A percentile compares a stretch with the other conserved stretches of the same genome.
phyloP scores from a whole-genome alignment of 2,113 vertebrate genomes.

The Corapipo altera region DNA sequence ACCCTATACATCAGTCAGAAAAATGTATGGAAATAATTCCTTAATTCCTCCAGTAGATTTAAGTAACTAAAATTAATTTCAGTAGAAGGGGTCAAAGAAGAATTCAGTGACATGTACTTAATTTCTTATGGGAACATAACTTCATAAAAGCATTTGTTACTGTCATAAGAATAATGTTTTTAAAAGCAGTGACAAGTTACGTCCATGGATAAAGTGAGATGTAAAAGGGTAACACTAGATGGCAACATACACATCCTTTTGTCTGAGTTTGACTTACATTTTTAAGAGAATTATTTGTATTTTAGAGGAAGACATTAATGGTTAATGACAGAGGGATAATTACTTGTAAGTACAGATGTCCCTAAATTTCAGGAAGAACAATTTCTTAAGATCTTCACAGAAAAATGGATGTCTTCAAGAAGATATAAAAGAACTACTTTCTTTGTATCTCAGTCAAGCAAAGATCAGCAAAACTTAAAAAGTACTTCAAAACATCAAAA shows the following conservation, averaged over 20 bases:
- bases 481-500: neutral
- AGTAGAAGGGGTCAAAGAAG: neutral
- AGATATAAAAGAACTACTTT: neutral
- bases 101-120: neutral
- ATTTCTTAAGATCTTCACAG: neutral
- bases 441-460: neutral
- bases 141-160: neutral
- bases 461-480: neutral
- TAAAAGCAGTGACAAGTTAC: neutral
- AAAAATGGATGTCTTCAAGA: neutral
- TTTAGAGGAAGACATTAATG: neutral
- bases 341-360: neutral
- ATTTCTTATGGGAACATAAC: neutral
- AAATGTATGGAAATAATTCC: neutral
- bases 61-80: neutral
- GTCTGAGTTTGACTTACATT: neutral
- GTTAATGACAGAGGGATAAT: neutral
- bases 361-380: neutral
- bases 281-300: neutral
- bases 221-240: neutral
- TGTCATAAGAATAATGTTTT: rapidly evolving
- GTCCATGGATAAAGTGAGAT: neutral
- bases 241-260: neutral
- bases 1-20: neutral
- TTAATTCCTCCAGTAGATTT: neutral